Evolutionary conservation across 2,888 invertebrate species (phyloP).

Genomic region (Scaptodrosophila latifasciaeformis): DNA sequence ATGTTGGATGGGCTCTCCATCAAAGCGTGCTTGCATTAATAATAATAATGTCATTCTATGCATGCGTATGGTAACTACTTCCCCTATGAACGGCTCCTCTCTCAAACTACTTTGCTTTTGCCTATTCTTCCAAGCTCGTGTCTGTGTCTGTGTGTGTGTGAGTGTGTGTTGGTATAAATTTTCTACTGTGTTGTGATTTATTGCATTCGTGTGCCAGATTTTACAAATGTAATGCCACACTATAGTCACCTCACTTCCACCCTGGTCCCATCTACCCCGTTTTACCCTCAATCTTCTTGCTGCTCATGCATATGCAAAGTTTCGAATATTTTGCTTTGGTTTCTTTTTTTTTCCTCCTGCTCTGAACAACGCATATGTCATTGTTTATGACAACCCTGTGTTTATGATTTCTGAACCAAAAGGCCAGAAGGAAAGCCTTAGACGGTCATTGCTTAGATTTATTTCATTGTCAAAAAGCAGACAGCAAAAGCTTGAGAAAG

Average conservation of each 20-base stretch:
- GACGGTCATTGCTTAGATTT: too few species aligned
- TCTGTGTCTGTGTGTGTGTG: constrained; percentile 17
- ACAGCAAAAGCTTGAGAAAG: too few species aligned
- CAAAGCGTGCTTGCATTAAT: constrained; percentile 58
- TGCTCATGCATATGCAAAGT: constrained; percentile 64
- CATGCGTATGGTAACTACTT: constrained; percentile 12
- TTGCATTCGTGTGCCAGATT: constrained; percentile 73
- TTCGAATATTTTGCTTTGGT: constrained; percentile 59
- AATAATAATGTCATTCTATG: constrained; percentile 58
- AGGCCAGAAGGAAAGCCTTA: too few species aligned
- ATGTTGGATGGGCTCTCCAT: background rate
- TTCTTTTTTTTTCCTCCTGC: too few species aligned
- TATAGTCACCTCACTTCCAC: constrained; percentile 17
- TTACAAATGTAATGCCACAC: constrained; percentile 63
- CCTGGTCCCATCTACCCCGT: constrained; percentile 6
- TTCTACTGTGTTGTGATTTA: constrained; percentile 67
- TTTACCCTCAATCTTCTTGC: constrained; percentile 2
- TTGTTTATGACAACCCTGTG: too few species aligned
- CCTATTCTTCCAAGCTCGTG: too few species aligned
- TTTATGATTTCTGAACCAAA: too few species aligned
- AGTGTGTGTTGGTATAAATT: constrained; percentile 32
- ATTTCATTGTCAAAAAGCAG: too few species aligned
- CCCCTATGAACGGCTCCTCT: too few species aligned
- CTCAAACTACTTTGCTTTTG: background rate
- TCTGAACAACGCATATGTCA: too few species aligned